These are phyloP conservation scores for Ganaspis brasiliensis DNA, from an alignment of 2,888 invertebrate genomes.

Conservation along the genomic window DNA sequence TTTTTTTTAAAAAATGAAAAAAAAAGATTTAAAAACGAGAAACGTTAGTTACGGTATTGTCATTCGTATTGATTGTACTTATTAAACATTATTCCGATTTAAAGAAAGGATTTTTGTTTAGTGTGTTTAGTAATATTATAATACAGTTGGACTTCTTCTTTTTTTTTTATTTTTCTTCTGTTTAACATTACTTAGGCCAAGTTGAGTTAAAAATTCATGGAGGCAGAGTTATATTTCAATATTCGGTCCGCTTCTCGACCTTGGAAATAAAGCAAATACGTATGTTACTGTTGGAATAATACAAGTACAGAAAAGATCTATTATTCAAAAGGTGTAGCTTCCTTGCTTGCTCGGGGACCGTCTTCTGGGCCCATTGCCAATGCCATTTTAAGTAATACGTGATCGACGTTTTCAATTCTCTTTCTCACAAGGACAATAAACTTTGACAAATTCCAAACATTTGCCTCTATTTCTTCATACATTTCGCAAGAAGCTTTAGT, in stretches of 20 bases:
- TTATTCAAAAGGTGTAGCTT: conserved; percentile 66
- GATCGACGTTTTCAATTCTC: neutral
- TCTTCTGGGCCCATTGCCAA: conserved; percentile 46
- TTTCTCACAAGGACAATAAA: too few relatives aligned
- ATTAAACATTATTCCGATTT: too few relatives aligned
- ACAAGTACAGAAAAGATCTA: conserved; percentile 27
- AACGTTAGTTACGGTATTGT: too few relatives aligned
- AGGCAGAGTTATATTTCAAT: conserved; percentile 55
- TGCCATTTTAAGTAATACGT: conserved; percentile 65
- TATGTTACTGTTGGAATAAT: conserved; percentile 36
- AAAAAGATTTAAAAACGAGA: too few relatives aligned
- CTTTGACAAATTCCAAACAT: too few relatives aligned
- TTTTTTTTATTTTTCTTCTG: neutral
- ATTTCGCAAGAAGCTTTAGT: too few relatives aligned
- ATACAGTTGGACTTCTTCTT: too few relatives aligned
- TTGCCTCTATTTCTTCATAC: too few relatives aligned
- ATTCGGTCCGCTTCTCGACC: conserved; percentile 64
- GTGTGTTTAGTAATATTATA: too few relatives aligned
- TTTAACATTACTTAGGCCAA: neutral
- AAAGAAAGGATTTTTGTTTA: too few relatives aligned
- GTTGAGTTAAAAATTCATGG: conserved; percentile 47
- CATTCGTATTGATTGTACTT: too few relatives aligned
- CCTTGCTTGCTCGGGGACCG: conserved; percentile 69
- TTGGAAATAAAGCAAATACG: conserved; percentile 45
- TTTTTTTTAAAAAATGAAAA: too few relatives aligned